Base-by-base conservation (phyloP, 2,797 vertebrate species). In the Tokudaia tokunoshimensis region DNA sequence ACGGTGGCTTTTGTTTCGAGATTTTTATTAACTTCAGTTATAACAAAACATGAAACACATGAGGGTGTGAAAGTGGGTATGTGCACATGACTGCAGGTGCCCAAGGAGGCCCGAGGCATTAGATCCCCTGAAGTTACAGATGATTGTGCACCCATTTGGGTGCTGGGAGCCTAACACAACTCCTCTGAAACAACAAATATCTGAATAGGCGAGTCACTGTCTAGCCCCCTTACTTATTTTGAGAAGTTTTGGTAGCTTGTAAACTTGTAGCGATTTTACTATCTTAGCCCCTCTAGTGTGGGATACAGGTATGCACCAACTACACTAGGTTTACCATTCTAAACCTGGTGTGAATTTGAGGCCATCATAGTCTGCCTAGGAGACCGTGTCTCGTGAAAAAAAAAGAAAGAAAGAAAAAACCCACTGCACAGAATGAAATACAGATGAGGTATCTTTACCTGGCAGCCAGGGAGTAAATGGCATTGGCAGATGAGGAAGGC, bases 391-490 rank as follows among this genome's bases (percentile, higher is more conserved):
- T 55, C 15, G 76, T 61, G 19, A 37, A 17, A 44, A n/a, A 24
- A 2, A 41, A 22, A 63, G n/a, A 89, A 95, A n/a, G n/a, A n/a
- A 67, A 57, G 22, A 44, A 15, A 12, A 29, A 29, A 61, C 34
- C 34, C 88, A 74, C 13, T 85, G 14, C 22, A 34, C 9, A 17
- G 15, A 70, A 89, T 37, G 0, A 95, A 89, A 88, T 24, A 57
- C 1, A 92, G 41, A 3, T n/a, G 89, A 34, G 93, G 79, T 61
- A 92, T 67, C 94, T 96, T 55, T 98, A 99, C 99, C 99, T 99
- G 98, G 95, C 96, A 81, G 99, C 99, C 98, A 99, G 98, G 63
- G 99, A 97, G 95, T 99, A 99, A 98, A 99, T 99, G 86, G 99
- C 99, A 14, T 99, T 99, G 95, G 99, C 99, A 7, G 99, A 99